Base-by-base conservation (phyloP, 2,888 invertebrate genomes). In the Melinopterus prodromus region DNA sequence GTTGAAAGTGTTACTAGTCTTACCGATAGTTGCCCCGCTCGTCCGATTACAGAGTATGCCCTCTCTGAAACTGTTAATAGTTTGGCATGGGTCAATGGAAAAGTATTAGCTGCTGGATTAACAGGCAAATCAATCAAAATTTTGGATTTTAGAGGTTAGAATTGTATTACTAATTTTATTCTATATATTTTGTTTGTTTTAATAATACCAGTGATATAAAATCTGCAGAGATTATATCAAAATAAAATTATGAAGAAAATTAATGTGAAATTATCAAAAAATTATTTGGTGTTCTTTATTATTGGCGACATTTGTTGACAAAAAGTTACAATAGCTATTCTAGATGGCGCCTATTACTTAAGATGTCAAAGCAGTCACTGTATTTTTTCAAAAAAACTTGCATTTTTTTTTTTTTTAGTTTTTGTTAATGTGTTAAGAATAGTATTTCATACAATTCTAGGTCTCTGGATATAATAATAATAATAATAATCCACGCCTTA, bases 121-220 rank as follows among this genome's bases (percentile, higher is more conserved):
- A 98, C 97, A 89, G 92, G 94, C 85, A 98, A 98, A 86, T 93
- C 94, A 85, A 93, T 99, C 71, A 96, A 96, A 89, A 91, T 98
- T 69, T 95, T 96, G 87, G 98, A 98, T 90, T 92, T 98, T 5
- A 91, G 98, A 92, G 97, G 98, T 97, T 89, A 86, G 85, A 12
- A 76, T 26, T 26, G 26, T 26, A 26, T 26, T 26, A 26, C 26
- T 26, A 26, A 26, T 26, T 1, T 26, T 26, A 26, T 26, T 26
- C 26, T 26, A 2, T 26, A 26, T 26, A 26, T 26, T 26, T 26
- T 26, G 26, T 26, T 26, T 26, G 26, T 26, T 26, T 26, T 26
- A 26, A 26, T 26, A 26, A 26, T 26, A 26, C 26, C 26, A 26
- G 26, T 26, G 26, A 26, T 26, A 26, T 26, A 26, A 26, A 26